A percentile compares a stretch with the other conserved stretches of the same genome.
Conservation (phyloP, 2,113 vertebrate genomes). For the Ginglymostoma cirratum region DNA sequence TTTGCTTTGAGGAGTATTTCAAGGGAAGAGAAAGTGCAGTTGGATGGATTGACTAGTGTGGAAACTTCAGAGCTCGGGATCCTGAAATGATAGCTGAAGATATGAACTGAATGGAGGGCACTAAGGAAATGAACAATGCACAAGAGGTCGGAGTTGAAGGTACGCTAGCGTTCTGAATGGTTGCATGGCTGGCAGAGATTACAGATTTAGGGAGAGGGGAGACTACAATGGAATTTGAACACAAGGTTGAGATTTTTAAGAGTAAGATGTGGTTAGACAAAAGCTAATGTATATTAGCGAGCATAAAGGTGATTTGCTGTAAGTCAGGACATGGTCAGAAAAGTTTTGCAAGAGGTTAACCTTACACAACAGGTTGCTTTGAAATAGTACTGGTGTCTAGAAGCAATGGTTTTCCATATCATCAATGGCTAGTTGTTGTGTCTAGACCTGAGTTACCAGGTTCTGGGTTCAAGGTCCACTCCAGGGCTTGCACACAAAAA, state of each 20-base stretch:
- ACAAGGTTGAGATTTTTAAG: neutral
- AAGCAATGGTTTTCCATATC: neutral
- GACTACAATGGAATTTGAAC: neutral
- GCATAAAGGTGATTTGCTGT: neutral
- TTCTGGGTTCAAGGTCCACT: no score
- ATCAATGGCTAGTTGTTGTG: no score
- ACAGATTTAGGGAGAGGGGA: neutral
- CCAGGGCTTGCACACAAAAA: no score
- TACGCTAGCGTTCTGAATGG: neutral
- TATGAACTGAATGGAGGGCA: neutral
- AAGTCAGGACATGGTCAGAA: neutral
- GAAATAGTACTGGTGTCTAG: neutral
- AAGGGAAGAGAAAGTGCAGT: neutral
- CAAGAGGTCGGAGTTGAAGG: neutral
- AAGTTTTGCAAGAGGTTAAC: neutral
- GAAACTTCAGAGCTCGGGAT: neutral
- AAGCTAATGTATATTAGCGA: neutral
- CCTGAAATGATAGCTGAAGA: neutral
- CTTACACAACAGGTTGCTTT: neutral
- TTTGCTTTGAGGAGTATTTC: no score
- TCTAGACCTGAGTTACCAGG: no score
- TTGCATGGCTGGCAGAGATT: neutral
- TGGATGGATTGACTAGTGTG: no score
- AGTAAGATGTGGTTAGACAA: neutral
- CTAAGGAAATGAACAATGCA: neutral